A percentile compares a stretch with the other conserved stretches of the same genome.
Evolutionary conservation across 2,888 invertebrate genomes (phyloP).

Genomic region (Harpalus rubripes): DNA sequence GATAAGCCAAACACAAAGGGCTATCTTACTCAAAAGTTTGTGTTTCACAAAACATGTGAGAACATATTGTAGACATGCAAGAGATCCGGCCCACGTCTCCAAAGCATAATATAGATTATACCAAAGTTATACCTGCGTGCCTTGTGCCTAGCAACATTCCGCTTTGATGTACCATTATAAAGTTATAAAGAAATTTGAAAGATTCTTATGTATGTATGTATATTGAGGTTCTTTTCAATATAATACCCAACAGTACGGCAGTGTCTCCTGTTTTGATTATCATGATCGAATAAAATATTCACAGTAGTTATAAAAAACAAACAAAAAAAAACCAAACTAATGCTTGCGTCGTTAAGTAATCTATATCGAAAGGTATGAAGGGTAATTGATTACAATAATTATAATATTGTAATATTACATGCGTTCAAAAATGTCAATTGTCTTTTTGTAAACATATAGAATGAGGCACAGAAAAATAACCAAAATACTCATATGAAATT

Average conservation of each 20-base stretch:
- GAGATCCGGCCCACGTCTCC: neutral
- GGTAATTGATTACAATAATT: too few relatives aligned
- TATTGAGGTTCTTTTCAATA: neutral
- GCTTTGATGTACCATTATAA: neutral
- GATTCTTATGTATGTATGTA: neutral
- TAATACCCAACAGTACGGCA: neutral
- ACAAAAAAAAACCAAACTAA: too few relatives aligned
- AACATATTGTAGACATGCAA: neutral
- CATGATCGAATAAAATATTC: too few relatives aligned
- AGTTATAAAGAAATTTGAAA: neutral
- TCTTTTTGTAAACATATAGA: too few relatives aligned
- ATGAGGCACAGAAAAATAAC: too few relatives aligned
- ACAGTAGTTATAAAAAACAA: too few relatives aligned
- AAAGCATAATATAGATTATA: neutral
- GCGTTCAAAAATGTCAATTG: too few relatives aligned
- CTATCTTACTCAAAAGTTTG: neutral
- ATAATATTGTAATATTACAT: too few relatives aligned
- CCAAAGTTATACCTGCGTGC: neutral
- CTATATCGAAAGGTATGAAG: too few relatives aligned
- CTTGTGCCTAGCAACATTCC: neutral
- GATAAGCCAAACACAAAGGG: neutral
- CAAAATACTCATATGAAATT: too few relatives aligned
- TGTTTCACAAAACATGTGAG: neutral
- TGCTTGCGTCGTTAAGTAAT: too few relatives aligned
- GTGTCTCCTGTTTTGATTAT: too few relatives aligned